A percentile compares a stretch with the other conserved stretches of the same genome.
Evolutionary conservation across 2,888 invertebrate species (phyloP).

Genomic region (Tenthredo scrophulariae): DNA sequence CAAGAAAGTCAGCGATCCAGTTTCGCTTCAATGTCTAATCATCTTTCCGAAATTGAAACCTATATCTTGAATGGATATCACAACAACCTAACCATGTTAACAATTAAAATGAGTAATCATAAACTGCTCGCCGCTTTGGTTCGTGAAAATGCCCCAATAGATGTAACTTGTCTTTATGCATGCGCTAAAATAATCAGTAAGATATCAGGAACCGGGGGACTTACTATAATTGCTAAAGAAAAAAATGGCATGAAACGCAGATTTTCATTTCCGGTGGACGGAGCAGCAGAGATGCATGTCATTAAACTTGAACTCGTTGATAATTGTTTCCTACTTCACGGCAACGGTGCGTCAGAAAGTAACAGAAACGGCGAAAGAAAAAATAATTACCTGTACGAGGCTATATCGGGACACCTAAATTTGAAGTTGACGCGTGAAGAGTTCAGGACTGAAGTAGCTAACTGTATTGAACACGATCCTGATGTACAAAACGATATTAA

Average conservation of each 20-base stretch:
- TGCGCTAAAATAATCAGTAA: slow-evolving; percentile 32
- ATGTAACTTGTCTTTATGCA: slow-evolving; percentile 52
- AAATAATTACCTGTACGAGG: slow-evolving; percentile 54
- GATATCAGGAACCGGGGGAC: slow-evolving; percentile 1
- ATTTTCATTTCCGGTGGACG: not conserved
- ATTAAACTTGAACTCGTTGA: slow-evolving; percentile 45
- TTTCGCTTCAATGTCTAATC: not conserved
- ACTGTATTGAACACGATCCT: slow-evolving; percentile 47
- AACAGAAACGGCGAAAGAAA: not conserved
- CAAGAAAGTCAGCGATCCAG: slow-evolving; percentile 29
- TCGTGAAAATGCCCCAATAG: slow-evolving; percentile 55
- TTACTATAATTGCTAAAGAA: not conserved
- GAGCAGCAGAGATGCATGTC: not conserved
- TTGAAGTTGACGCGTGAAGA: slow-evolving; percentile 27
- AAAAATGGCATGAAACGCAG: not conserved
- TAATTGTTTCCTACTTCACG: slow-evolving; percentile 44
- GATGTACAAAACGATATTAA: slow-evolving; percentile 32
- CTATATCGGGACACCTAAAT: slow-evolving; percentile 34
- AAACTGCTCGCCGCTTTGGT: slow-evolving; percentile 56
- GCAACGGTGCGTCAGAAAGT: not conserved
- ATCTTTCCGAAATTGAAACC: slow-evolving; percentile 35
- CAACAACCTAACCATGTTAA: slow-evolving; percentile 53
- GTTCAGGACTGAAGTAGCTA: slow-evolving; percentile 47
- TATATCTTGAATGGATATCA: slow-evolving; percentile 54
- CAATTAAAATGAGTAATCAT: slow-evolving; percentile 54